These are phyloP conservation scores for Abramis brama DNA, from an alignment of 2,113 vertebrate genomes.

Conservation along the genomic window DNA sequence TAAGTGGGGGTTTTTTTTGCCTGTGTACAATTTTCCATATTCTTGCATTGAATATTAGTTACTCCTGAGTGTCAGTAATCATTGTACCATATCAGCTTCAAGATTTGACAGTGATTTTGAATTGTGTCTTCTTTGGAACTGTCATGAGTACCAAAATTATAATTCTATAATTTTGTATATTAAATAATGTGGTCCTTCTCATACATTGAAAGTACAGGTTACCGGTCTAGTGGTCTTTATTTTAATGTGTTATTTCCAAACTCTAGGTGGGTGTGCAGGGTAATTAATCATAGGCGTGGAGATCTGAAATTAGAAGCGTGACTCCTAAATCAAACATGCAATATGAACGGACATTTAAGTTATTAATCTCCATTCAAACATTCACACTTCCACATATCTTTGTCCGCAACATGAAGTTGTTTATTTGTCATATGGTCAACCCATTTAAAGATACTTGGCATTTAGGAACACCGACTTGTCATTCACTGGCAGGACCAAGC, in stretches of 20 bases:
- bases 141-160: too few species aligned
- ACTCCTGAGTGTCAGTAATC: not conserved
- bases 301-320: not conserved
- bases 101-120: not conserved
- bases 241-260: not conserved
- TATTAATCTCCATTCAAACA: not conserved
- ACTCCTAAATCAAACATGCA: slow-evolving; percentile 5
- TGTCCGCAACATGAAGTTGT: not conserved
- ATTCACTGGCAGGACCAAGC: not conserved
- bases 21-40: not conserved
- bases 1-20: not conserved
- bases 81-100: not conserved
- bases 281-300: not conserved
- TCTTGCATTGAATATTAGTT: not conserved
- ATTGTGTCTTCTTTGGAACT: not conserved
- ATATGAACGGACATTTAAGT: not conserved
- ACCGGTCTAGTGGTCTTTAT: too few species aligned
- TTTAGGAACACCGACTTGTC: not conserved
- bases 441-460: slow-evolving; percentile 15
- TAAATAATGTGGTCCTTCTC: not conserved
- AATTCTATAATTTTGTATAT: not conserved
- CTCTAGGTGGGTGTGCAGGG: not conserved
- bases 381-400: not conserved
- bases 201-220: not conserved
- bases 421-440: slow-evolving; percentile 12